Conservation (phyloP, 2,113 vertebrate species). For the Mobula birostris region DNA sequence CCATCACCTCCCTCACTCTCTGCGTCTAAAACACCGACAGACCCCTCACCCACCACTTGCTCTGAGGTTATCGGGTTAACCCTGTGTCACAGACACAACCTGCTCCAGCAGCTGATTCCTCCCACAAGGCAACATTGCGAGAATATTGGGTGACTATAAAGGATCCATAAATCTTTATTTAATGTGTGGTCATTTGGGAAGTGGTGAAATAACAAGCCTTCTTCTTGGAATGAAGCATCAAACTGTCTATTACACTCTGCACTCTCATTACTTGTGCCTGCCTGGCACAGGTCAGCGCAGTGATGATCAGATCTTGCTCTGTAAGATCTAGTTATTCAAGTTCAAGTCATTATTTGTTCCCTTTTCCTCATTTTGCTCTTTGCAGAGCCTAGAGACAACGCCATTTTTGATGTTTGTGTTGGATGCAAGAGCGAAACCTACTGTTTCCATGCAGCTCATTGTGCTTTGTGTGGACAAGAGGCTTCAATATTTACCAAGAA, state of each 20-base stretch:
- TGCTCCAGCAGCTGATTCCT: neutral
- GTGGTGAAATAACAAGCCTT: conserved; percentile 3
- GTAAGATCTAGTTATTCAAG: neutral
- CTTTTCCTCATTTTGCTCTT: neutral
- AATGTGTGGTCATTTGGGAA: neutral
- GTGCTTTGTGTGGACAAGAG: neutral
- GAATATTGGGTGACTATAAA: neutral
- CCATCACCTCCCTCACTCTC: too few relatives aligned
- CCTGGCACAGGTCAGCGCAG: too few relatives aligned
- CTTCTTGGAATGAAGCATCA: neutral
- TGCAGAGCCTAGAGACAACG: neutral
- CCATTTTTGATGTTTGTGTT: too few relatives aligned
- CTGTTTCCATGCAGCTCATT: neutral
- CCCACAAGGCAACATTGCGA: neutral
- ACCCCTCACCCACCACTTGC: too few relatives aligned
- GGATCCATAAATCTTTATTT: conserved; percentile 26
- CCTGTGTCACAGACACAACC: neutral
- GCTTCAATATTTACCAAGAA: neutral
- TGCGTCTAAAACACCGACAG: too few relatives aligned
- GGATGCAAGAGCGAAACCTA: too few relatives aligned
- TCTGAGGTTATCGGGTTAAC: neutral
- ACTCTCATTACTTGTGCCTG: neutral
- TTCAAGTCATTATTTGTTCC: neutral
- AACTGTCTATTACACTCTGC: neutral
- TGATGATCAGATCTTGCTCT: neutral